Percentiles rank a stretch among this genome's conserved stretches.
Conservation (phyloP, 1,140 invertebrate species). For the Platyscapa corneri region DNA sequence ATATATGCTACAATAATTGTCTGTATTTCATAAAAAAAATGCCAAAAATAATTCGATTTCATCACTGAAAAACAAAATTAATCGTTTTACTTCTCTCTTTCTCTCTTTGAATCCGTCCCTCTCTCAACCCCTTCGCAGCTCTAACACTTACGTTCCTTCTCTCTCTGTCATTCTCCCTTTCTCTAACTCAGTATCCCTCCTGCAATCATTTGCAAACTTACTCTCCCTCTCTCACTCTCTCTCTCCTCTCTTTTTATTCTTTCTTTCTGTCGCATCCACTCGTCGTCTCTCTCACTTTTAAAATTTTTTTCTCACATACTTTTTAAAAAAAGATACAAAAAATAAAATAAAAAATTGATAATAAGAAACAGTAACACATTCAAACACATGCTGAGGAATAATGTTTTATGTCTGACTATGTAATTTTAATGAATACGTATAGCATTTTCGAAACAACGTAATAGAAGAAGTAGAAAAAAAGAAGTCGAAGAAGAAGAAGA, state of each 20-base stretch:
- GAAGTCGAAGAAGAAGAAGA: too few species aligned
- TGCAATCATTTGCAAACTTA: not conserved
- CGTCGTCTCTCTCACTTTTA: too few species aligned
- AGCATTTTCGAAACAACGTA: not conserved
- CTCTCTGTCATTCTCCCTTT: not conserved
- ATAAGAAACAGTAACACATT: not conserved
- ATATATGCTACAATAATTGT: not conserved
- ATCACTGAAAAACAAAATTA: not conserved
- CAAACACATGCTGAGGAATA: not conserved
- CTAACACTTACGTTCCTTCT: not conserved
- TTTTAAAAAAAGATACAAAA: not conserved
- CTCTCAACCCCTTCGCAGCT: not conserved
- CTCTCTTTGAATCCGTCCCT: not conserved
- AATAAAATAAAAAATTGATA: not conserved
- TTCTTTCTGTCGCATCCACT: too few species aligned
- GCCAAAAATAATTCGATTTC: conserved; percentile 20
- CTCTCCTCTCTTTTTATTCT: too few species aligned
- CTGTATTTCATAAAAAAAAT: not conserved
- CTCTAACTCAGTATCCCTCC: not conserved
- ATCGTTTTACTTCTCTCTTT: not conserved
- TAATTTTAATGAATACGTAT: not conserved
- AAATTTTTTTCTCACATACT: not conserved
- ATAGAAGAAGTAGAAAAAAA: not conserved
- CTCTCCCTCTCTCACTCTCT: not conserved
- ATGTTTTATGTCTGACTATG: not conserved